phyloP scores from a whole-genome alignment of 2,113 vertebrate species.

The Pandion haliaetus region DNA sequence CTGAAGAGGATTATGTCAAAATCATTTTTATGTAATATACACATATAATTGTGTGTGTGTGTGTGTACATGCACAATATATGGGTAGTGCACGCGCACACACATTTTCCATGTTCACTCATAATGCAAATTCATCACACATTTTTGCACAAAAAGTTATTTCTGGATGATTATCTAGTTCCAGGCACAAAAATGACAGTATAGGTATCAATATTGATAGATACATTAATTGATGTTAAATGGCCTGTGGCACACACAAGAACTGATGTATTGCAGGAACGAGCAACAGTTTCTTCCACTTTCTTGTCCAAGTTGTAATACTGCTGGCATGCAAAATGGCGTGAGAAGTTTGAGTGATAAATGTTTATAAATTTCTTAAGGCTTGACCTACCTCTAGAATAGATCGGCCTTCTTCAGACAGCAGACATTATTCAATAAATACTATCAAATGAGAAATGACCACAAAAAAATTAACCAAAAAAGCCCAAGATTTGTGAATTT shows the following conservation, averaged over 20 bases:
- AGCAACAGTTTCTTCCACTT: neutral
- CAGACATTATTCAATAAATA: neutral
- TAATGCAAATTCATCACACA: neutral
- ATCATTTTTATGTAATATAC: neutral
- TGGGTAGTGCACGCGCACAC: neutral
- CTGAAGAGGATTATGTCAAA: neutral
- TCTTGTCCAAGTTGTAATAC: neutral
- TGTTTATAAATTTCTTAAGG: neutral
- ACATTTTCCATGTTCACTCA: neutral
- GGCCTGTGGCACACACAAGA: neutral
- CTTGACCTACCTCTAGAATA: neutral
- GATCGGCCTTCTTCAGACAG: neutral
- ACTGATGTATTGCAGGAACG: neutral
- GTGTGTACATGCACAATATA: neutral
- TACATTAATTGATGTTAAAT: neutral
- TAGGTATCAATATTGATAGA: neutral
- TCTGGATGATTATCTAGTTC: neutral
- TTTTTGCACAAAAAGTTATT: neutral
- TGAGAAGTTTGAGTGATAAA: neutral
- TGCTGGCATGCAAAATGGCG: neutral
- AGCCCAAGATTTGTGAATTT: neutral
- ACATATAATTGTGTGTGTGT: neutral
- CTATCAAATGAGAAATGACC: neutral
- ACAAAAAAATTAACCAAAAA: neutral
- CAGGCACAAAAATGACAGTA: neutral